Evolutionary conservation across 2,797 vertebrate genomes (phyloP).

Genomic region (Spheniscus humboldti): DNA sequence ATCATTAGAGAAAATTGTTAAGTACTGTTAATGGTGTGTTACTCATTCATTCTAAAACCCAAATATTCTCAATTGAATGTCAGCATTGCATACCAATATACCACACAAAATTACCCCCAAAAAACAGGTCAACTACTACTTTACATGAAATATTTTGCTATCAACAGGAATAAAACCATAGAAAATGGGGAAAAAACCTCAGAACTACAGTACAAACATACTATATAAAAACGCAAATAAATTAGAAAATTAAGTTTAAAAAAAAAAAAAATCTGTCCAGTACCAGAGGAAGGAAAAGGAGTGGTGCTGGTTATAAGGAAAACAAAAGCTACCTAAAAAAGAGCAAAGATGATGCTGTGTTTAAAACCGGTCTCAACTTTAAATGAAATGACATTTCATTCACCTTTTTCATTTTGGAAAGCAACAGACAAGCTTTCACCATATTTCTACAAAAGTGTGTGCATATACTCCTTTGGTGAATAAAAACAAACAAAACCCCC

Average conservation of each 20-base stretch:
- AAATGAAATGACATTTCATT: not conserved
- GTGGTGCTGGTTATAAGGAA: not conserved
- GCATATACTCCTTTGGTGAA: not conserved
- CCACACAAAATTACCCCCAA: not conserved
- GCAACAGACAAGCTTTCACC: not conserved
- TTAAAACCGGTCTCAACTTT: not conserved
- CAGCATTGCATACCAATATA: not conserved
- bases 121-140: not conserved
- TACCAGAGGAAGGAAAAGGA: not conserved
- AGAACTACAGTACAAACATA: not conserved
- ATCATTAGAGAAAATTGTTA: not conserved
- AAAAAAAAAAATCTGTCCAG: not conserved
- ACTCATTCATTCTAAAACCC: not conserved
- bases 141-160: not conserved
- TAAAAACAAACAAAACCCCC: not conserved
- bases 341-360: not conserved
- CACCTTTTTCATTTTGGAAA: not conserved
- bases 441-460: not conserved
- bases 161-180: not conserved
- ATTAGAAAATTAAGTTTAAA: not conserved
- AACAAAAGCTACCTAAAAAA: not conserved
- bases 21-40: not conserved
- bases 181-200: not conserved
- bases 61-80: not conserved
- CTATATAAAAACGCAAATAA: not conserved